Conservation (phyloP, 2,888 invertebrate genomes). For the Oxystoma pomonae region DNA sequence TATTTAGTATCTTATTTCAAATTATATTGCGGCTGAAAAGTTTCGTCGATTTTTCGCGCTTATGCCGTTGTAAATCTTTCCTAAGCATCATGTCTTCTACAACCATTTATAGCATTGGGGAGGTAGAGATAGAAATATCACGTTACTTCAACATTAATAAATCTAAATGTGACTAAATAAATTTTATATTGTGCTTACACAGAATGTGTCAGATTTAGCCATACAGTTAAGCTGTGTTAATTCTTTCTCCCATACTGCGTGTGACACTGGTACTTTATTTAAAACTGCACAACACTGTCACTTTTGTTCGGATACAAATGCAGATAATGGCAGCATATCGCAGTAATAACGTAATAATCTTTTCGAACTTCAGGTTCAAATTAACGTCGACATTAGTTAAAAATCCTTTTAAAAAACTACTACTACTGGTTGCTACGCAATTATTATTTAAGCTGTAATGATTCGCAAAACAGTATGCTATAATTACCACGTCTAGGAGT, state of each 20-base stretch:
- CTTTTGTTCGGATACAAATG: not conserved
- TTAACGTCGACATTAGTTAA: no score
- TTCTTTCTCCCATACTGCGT: not conserved
- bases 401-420: no score
- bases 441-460: no score
- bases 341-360: not conserved
- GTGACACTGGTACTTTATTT: not conserved
- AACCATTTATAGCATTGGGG: not conserved
- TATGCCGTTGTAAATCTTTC: not conserved
- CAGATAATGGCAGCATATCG: not conserved
- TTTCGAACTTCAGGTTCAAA: not conserved
- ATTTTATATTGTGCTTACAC: not conserved
- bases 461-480: no score
- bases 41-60: slow-evolving; percentile 11
- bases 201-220: not conserved
- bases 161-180: not conserved
- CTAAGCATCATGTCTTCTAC: not conserved
- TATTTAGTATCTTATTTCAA: slow-evolving; percentile 17
- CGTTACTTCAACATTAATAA: slow-evolving; percentile 1
- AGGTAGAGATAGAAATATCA: slow-evolving; percentile 1
- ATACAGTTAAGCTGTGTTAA: not conserved
- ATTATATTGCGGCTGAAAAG: slow-evolving; percentile 20
- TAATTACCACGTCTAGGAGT: no score
- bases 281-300: not conserved
- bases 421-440: no score